Evolutionary conservation across 2,797 vertebrate species (phyloP).

Genomic region (Diplodus puntazzo): DNA sequence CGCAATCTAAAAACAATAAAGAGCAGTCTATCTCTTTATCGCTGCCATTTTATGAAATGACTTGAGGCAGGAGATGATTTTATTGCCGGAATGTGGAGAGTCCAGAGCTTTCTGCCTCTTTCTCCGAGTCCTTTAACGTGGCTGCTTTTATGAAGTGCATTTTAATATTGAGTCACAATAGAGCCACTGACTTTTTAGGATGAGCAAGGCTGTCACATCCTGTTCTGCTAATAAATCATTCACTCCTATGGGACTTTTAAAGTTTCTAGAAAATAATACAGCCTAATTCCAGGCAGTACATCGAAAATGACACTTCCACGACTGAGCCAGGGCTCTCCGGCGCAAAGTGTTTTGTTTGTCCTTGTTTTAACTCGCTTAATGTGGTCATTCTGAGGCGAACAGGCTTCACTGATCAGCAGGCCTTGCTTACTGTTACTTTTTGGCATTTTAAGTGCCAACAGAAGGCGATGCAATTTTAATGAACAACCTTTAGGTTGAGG

Average conservation of each 20-base stretch:
- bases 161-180: slow-evolving; percentile 78
- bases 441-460: slow-evolving; percentile 11
- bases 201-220: slow-evolving; percentile 67
- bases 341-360: slow-evolving; percentile 5
- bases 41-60: slow-evolving; percentile 88
- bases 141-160: slow-evolving; percentile 85
- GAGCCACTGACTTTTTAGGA: slow-evolving; percentile 71
- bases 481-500: background rate
- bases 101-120: slow-evolving; percentile 80
- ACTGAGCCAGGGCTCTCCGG: background rate
- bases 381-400: slow-evolving; percentile 8
- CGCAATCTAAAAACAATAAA: slow-evolving; percentile 90
- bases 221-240: slow-evolving; percentile 69
- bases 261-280: slow-evolving; percentile 23
- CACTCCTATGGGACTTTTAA: slow-evolving; percentile 40
- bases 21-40: slow-evolving; percentile 87
- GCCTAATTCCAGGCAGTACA: slow-evolving; percentile 18
- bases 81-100: slow-evolving; percentile 83
- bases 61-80: slow-evolving; percentile 88
- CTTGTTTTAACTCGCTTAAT: slow-evolving; percentile 22
- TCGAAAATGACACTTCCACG: slow-evolving; percentile 23
- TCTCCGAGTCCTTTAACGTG: slow-evolving; percentile 80
- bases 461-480: slow-evolving; percentile 20
- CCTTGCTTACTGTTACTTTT: slow-evolving; percentile 26
- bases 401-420: slow-evolving; percentile 15